Evolutionary conservation across 2,113 vertebrate species (phyloP), one percentile per base, ranked within the genome.

Genomic region (Tragelaphus strepsiceros): DNA sequence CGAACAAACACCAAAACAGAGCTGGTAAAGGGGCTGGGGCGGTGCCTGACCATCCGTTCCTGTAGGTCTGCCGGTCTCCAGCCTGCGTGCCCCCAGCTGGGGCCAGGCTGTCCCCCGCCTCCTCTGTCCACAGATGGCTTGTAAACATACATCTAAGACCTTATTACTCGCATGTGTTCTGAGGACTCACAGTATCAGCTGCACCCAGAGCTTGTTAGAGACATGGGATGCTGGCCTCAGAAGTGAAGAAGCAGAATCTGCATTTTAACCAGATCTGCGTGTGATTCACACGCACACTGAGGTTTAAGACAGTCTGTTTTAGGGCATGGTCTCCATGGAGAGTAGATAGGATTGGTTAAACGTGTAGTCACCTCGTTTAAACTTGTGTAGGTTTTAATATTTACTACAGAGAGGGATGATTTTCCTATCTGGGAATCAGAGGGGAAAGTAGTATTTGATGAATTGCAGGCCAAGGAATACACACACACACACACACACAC

Each of bases 361-460:
- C 1, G 24, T 54, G n/a, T 54, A 39, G 54, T 22, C 91, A 67
- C 17, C 39, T 30, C 30, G n/a, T 54, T 61, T 35, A 64, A 93
- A 81, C 74, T 54, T 88, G 35, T 17, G 22, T 64, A 46, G 61
- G 51, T 58, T 71, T 92, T 83, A 56, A 77, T 54, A 94, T 83
- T 97, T 61, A 86, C 77, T 32, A n/a, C 5, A 59, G 2, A 80
- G 61, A 78, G 61, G 51, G 35, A 84, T 90, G 35, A 90, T 74
- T 67, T 96, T 94, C 74, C 94, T 92, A 26, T 54, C 94, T 19
- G 88, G 77, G 46, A 93, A 91, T 30, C 26, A 59, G 71, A 61
- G 19, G 39, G 62, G 58, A n/a, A 51, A 54, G 51, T 39, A 43
- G 9, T 21, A 85, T 46, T 74, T 89, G 56, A 87, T 58, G 46